Base-by-base conservation (phyloP, 2,888 invertebrate genomes). In the Drosophila subsilvestris region DNA sequence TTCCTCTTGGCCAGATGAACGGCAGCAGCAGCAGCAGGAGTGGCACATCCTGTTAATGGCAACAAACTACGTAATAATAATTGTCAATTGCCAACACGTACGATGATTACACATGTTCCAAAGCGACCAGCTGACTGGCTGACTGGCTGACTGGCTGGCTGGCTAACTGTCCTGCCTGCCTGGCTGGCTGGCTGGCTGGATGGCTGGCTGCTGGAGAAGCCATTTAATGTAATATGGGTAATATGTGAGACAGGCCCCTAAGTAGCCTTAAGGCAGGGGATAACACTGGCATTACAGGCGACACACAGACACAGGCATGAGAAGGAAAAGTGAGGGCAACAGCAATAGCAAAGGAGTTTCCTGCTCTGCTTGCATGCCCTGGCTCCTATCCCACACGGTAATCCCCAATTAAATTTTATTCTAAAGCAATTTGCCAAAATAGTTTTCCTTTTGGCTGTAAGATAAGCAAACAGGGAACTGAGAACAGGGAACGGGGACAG, bases 391-490 rank as follows among this genome's bases (percentile, higher is more conserved):
- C 27, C 37, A 37, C 50, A 49, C 68, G 65, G 86, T 90, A 90
- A 90, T 89, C 90, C 90, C 79, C 90, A 90, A 90, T 90, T 90
- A 90, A 89, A 90, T 88, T 88, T 89, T 82, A 85, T 84, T 89
- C 83, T 85, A 89, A 90, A 89, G 90, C 81, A 83, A 90, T 90
- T 90, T 82, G 78, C 74, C 76, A 86, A 85, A 83, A 81, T 80
- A 87, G 88, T 79, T 87, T 87, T 87, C 79, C 65, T 70, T 78
- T 74, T 43, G 62, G 32, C 55, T 57, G 44, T 54, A 73, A 85
- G 82, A 87, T 84, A 82, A 82, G 81, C 88, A 87, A 87, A 85
- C 82, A 77, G 59, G 68, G 4, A 12, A 32, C 32, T 4, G 32
- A 9, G 8, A 32, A 5, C 82, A 77, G 59, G 68, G 12, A 32